Evolutionary conservation across 2,797 vertebrate genomes (phyloP).

Genomic region (Falco biarmicus): DNA sequence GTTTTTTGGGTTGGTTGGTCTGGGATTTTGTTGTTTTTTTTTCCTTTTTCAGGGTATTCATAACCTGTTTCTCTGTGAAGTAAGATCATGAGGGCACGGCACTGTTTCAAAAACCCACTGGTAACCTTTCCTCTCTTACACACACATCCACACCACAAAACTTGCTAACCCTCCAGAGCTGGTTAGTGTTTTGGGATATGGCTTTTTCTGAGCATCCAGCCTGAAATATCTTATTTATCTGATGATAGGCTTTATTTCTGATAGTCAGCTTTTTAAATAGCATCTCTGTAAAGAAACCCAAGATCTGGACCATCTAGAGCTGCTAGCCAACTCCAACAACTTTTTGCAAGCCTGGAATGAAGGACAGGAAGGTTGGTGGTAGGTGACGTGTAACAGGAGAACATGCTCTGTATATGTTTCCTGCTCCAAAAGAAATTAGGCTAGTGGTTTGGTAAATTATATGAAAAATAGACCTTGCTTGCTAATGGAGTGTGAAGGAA

Average conservation of each 20-base stretch:
- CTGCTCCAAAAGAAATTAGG: constrained; percentile 71
- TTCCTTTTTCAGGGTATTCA: not conserved
- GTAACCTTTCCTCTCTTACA: not conserved
- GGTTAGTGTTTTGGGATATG: not conserved
- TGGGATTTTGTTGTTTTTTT: not conserved
- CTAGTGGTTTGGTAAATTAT: constrained; percentile 78
- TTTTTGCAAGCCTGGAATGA: not conserved
- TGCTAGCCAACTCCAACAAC: not conserved
- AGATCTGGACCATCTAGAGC: not conserved
- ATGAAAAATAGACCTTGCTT: constrained; percentile 75
- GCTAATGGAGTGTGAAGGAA: constrained; percentile 80
- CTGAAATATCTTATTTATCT: not conserved
- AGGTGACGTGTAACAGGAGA: not conserved
- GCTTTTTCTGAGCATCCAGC: not conserved
- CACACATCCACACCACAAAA: not conserved
- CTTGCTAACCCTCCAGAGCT: not conserved
- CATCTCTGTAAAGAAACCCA: not conserved
- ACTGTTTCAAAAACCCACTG: not conserved
- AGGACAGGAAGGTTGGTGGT: not conserved
- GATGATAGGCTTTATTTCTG: not conserved
- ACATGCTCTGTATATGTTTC: constrained; percentile 12
- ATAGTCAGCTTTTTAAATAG: not conserved
- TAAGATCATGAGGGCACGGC: not conserved
- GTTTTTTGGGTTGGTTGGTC: rapidly evolving
- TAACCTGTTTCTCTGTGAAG: not conserved